Evolutionary conservation across 2,113 vertebrate species (phyloP).

Genomic region (Atractosteus spatula): DNA sequence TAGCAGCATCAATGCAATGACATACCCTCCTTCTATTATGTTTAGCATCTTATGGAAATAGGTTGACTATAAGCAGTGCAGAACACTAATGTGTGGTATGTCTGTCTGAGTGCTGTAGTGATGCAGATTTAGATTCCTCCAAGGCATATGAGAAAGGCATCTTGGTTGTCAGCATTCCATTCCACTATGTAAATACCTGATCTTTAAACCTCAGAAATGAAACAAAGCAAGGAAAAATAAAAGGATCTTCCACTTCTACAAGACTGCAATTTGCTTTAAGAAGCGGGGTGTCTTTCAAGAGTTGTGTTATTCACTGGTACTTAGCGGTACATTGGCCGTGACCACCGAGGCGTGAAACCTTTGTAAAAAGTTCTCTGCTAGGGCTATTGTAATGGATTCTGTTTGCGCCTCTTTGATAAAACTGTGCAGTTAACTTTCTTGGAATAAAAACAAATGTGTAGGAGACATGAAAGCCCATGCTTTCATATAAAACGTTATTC

Average conservation of each 20-base stretch:
- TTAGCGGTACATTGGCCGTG: no score
- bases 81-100: neutral
- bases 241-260: neutral
- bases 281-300: no score
- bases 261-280: neutral
- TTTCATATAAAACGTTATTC: constrained; percentile 9
- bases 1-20: constrained; percentile 17
- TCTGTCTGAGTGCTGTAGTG: constrained; percentile 32
- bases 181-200: neutral
- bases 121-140: constrained; percentile 53
- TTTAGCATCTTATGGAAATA: constrained; percentile 64
- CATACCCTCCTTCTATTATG: constrained; percentile 51
- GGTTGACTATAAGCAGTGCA: constrained; percentile 63
- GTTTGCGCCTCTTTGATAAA: no score
- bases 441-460: constrained; percentile 12
- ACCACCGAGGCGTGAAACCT: no score
- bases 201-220: neutral
- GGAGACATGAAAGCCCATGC: constrained; percentile 40
- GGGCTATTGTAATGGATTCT: no score
- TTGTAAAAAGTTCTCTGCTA: no score
- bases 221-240: neutral
- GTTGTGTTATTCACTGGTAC: neutral
- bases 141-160: constrained; percentile 20
- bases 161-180: constrained; percentile 3
- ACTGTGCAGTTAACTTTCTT: constrained; percentile 7